These are phyloP conservation scores for Cyclophora punctaria DNA, from an alignment of 2,888 invertebrate species.

Conservation along the genomic window DNA sequence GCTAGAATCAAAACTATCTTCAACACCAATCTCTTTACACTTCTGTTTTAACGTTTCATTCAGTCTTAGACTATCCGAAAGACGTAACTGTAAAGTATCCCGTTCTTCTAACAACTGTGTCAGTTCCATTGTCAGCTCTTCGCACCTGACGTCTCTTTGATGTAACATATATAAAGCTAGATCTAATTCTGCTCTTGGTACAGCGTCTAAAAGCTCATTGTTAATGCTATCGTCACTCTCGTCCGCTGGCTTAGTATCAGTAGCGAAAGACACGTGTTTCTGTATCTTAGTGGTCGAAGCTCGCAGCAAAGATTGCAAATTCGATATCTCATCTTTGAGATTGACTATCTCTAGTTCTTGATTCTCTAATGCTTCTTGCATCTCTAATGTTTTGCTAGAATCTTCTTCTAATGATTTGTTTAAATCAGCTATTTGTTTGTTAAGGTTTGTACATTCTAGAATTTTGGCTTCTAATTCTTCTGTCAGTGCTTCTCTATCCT, in stretches of 20 bases:
- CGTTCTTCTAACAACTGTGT: constrained; percentile 89
- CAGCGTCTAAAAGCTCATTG: constrained; percentile 51
- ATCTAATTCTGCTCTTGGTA: constrained; percentile 81
- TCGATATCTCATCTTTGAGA: constrained; percentile 78
- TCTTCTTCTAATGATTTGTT: constrained; percentile 71
- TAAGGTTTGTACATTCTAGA: constrained; percentile 63
- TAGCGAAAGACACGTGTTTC: constrained; percentile 64
- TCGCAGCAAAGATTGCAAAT: constrained; percentile 42
- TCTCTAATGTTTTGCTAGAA: constrained; percentile 69
- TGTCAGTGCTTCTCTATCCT: constrained; percentile 39
- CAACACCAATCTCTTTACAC: constrained; percentile 37
- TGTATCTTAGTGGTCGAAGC: constrained; percentile 50
- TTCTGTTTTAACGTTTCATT: constrained; percentile 74
- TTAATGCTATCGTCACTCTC: constrained; percentile 28
- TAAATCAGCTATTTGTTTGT: constrained; percentile 70
- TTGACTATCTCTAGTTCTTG: constrained; percentile 84
- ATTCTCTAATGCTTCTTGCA: constrained; percentile 77
- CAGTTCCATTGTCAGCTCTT: constrained; percentile 89
- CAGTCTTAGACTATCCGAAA: constrained; percentile 86
- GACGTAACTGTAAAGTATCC: constrained; percentile 86
- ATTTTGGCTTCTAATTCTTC: constrained; percentile 59
- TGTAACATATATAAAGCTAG: constrained; percentile 89
- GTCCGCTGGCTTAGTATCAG: constrained; percentile 52
- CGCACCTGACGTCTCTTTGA: constrained; percentile 89
- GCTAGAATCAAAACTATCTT: constrained; percentile 37